Evolutionary conservation across 2,113 vertebrate genomes (phyloP).

Genomic region (Opisthocomus hoazin): DNA sequence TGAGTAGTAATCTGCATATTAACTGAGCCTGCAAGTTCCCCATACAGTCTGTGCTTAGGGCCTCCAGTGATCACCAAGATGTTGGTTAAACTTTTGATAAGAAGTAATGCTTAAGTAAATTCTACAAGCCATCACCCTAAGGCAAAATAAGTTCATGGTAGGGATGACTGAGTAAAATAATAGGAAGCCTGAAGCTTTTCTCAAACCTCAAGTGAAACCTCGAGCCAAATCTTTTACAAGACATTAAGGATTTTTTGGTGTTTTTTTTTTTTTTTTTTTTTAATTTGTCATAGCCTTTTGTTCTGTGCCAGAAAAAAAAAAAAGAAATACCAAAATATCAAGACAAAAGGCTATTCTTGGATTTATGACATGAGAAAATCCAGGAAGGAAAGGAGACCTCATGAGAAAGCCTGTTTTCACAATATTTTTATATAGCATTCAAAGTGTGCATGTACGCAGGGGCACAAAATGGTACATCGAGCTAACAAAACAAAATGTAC

Average conservation of each 20-base stretch:
- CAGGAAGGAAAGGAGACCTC: constrained; percentile 39
- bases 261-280: background rate
- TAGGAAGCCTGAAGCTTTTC: background rate
- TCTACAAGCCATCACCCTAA: background rate
- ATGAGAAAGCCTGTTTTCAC: constrained; percentile 31
- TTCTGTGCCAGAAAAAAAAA: background rate
- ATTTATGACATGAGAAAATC: constrained; percentile 33
- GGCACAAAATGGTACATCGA: background rate
- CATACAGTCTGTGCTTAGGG: background rate
- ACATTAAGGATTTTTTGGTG: background rate
- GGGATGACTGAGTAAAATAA: background rate
- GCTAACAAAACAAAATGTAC: background rate
- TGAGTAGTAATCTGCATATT: constrained; percentile 27
- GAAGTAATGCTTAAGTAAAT: background rate
- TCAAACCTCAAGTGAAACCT: background rate
- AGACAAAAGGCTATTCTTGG: constrained; percentile 21
- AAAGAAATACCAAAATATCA: background rate
- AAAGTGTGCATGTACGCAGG: rapidly evolving
- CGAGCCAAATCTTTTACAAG: background rate
- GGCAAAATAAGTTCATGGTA: background rate
- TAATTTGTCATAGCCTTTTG: background rate
- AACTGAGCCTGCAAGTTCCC: background rate
- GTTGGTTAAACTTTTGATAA: constrained; percentile 10
- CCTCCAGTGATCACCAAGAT: background rate
- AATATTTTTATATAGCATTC: background rate